Base-by-base conservation (phyloP, 2,888 invertebrate genomes). In the Meandrusa payeni region DNA sequence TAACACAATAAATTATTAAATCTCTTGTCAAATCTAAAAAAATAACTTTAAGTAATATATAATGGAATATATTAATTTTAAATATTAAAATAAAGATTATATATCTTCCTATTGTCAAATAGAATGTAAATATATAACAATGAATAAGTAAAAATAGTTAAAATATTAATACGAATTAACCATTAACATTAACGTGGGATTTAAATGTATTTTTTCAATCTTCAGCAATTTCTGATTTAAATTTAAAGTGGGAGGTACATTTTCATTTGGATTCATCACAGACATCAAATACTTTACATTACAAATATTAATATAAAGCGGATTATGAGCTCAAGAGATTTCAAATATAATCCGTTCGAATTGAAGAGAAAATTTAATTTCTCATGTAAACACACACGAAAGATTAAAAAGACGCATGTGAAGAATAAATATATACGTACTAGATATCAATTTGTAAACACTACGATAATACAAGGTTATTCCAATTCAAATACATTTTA, bases 381-480 rank as follows among this genome's bases (percentile, higher is more conserved):
- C 5, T 10, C 2, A 22, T 2, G 22, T 10, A 27, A 27, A 20
- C 9, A 6, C 20, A 26, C 9, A 9, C 9, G 7, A 26, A 1
- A 5, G 17, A 42, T 23, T 28, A 23, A 11, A 22, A 22, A 41
- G 12, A 41, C 33, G 20, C 24, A 23, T 74, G 64, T 59, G 56
- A 23, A 3, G 15, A 3, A 15, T 15, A 38, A 10, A 37, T 10
- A 20, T 13, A 38, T 26, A 26, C 1, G 7, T 38, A 32, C 33
- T 44, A 75, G 69, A 80, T 73, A 79, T 61, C 69, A 55, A 75
- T 59, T 74, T 64, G 63, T 72, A 73, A 61, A 73, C 65, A 65
- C 66, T 58, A 51, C 54, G 39, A 38, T 40, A 45, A 47, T 42
- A 34, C 38, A 47, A 33, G 19, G 10, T 41, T 19, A 32, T 41